A percentile compares a stretch with the other conserved stretches of the same genome.
phyloP scores from a whole-genome alignment of 2,797 vertebrate species.

The Karalla daura region DNA sequence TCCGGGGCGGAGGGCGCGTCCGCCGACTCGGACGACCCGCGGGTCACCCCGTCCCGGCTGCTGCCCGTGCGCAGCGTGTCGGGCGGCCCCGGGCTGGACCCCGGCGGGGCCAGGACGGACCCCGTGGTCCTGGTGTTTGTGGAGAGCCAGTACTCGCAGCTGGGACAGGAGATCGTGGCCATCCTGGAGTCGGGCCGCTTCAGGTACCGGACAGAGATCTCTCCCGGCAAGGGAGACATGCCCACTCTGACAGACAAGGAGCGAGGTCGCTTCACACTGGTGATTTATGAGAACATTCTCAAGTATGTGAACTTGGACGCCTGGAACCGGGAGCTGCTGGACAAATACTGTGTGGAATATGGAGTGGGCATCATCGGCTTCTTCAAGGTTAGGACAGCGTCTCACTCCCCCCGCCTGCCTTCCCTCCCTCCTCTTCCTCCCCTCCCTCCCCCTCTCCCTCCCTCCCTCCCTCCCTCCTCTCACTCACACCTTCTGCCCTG shows the following conservation, averaged over 20 bases:
- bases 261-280: constrained; percentile 93
- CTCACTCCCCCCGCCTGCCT: constrained; percentile 46
- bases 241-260: constrained; percentile 97
- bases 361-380: constrained; percentile 98
- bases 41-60: constrained; percentile 90
- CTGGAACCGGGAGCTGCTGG: constrained; percentile 98
- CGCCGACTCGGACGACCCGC: constrained; percentile 89
- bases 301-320: constrained; percentile 98
- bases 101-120: constrained; percentile 90
- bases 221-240: constrained; percentile 98
- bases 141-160: constrained; percentile 98
- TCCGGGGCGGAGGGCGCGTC: constrained; percentile 84
- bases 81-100: constrained; percentile 65
- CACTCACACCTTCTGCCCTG: constrained; percentile 77
- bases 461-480: constrained; percentile 51
- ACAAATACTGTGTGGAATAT: constrained; percentile 99
- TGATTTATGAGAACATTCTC: constrained; percentile 98
- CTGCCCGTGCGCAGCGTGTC: constrained; percentile 84
- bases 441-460: no score
- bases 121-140: constrained; percentile 97
- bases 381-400: constrained; percentile 91
- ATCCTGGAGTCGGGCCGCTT: constrained; percentile 97
- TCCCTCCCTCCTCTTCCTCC: constrained; percentile 22
- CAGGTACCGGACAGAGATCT: constrained; percentile 96
- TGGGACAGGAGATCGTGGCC: constrained; percentile 98